Evolutionary conservation across 92 coral and sea anemone genomes (phyloP).

Genomic region (Zoanthus gigantus): DNA sequence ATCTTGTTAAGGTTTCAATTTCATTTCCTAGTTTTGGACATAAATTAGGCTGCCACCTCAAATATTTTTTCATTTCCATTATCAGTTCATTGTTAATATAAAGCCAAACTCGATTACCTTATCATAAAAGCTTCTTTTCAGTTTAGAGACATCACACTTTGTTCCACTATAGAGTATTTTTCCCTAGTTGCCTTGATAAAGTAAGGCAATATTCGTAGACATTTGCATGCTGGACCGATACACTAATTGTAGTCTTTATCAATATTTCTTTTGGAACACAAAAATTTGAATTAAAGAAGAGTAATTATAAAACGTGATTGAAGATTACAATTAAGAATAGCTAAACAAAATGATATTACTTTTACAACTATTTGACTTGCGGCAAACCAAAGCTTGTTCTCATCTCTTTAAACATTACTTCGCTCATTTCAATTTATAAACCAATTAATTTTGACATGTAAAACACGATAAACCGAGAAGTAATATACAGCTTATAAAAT

Average conservation of each 20-base stretch:
- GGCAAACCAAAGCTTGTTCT: not conserved
- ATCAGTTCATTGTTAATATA: not conserved
- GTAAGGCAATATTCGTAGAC: too few relatives aligned
- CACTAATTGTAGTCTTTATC: too few relatives aligned
- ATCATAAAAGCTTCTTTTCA: not conserved
- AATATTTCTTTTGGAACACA: too few relatives aligned
- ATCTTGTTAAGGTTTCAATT: not conserved
- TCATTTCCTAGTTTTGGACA: not conserved
- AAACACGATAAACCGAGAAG: not conserved
- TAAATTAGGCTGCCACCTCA: not conserved
- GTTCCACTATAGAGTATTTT: too few relatives aligned
- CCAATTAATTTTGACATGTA: conserved; percentile 38
- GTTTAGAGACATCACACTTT: too few relatives aligned
- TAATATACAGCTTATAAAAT: not conserved
- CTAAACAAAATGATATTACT: not conserved
- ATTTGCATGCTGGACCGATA: too few relatives aligned
- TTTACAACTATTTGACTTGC: conserved; percentile 12
- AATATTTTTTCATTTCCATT: not conserved
- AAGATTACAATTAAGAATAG: not conserved
- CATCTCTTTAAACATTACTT: not conserved
- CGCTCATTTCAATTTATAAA: conserved; percentile 28
- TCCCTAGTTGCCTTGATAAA: too few relatives aligned
- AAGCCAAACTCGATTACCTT: not conserved
- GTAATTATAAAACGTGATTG: conserved; percentile 9
- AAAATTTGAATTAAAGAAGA: too few relatives aligned